These are phyloP conservation scores for Apis dorsata DNA, from an alignment of 1,140 invertebrate species.

Conservation along the genomic window DNA sequence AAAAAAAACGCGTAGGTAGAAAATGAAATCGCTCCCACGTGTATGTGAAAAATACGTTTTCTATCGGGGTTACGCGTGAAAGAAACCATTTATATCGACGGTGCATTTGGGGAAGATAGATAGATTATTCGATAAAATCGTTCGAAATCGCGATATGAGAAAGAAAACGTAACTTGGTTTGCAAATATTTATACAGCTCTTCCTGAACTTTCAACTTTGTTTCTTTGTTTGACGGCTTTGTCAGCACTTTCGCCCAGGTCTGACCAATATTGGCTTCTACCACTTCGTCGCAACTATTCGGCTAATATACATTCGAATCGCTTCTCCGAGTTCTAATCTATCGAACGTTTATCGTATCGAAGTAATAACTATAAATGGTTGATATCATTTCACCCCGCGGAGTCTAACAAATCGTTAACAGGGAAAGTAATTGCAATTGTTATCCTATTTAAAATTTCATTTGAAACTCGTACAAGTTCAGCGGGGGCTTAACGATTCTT, in stretches of 20 bases:
- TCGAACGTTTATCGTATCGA: not conserved
- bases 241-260: not conserved
- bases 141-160: not conserved
- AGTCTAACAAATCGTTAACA: not conserved
- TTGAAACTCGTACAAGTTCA: not conserved
- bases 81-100: not conserved
- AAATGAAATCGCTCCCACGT: too few relatives aligned
- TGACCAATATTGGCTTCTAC: slow-evolving; percentile 26
- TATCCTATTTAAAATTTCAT: not conserved
- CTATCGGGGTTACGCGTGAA: not conserved
- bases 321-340: not conserved
- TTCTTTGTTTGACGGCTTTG: slow-evolving; percentile 17
- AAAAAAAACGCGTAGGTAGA: too few relatives aligned
- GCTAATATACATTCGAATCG: not conserved
- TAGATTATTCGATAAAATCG: too few relatives aligned
- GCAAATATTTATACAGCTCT: slow-evolving; percentile 5
- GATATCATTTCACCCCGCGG: too few relatives aligned
- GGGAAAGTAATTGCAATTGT: not conserved
- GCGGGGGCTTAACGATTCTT: not conserved
- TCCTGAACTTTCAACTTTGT: not conserved
- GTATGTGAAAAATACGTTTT: too few relatives aligned
- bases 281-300: not conserved
- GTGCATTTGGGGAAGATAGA: too few relatives aligned
- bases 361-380: not conserved
- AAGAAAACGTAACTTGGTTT: not conserved